phyloP scores from a whole-genome alignment of 2,797 vertebrate species.

The Ispidina picta region DNA sequence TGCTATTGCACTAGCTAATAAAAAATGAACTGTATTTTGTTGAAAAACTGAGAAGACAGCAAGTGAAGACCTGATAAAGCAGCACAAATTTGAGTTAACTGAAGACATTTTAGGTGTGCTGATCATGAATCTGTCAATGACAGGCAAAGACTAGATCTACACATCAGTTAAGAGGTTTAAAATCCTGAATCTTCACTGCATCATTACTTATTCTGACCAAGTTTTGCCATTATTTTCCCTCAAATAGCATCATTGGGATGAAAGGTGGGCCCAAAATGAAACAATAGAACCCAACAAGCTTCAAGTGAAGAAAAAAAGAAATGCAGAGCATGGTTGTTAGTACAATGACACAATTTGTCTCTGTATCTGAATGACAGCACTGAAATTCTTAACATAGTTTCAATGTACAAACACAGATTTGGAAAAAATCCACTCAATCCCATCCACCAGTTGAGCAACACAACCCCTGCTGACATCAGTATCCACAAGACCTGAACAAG shows the following conservation, averaged over 20 bases:
- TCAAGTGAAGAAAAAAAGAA: neutral
- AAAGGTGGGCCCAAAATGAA: neutral
- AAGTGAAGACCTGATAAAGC: neutral
- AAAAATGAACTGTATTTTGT: neutral
- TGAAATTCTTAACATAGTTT: neutral
- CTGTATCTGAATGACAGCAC: neutral
- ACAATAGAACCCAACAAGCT: neutral
- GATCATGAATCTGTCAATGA: neutral
- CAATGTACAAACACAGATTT: neutral
- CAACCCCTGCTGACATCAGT: neutral
- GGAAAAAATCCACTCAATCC: neutral
- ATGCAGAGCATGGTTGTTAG: fast-evolving
- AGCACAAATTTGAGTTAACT: neutral
- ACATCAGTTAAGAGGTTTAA: neutral
- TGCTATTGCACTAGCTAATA: neutral
- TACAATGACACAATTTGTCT: neutral
- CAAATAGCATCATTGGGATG: neutral
- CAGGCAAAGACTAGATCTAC: neutral
- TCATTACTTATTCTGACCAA: neutral
- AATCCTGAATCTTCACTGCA: neutral
- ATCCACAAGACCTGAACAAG: neutral
- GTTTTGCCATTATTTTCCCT: neutral
- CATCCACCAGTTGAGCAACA: neutral
- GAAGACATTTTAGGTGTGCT: neutral
- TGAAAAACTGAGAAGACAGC: neutral